phyloP scores from a whole-genome alignment of 2,797 vertebrate genomes.

The Morus bassanus region DNA sequence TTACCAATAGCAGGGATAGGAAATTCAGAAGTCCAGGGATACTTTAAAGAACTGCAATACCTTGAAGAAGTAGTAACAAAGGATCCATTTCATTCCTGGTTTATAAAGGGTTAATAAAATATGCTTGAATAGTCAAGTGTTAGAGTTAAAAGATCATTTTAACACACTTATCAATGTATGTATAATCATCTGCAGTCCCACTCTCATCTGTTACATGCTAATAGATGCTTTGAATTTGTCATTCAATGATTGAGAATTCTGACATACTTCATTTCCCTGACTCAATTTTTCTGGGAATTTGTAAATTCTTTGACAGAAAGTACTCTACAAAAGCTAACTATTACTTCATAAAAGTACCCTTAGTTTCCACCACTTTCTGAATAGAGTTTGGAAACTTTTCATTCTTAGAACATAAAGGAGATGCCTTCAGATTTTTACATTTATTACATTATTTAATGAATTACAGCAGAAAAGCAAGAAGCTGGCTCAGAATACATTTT shows the following conservation, averaged over 20 bases:
- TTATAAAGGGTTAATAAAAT: neutral
- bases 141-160: neutral
- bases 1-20: neutral
- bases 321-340: neutral
- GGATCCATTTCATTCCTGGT: neutral
- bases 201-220: neutral
- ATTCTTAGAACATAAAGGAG: neutral
- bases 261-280: neutral
- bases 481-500: neutral
- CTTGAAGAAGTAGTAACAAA: neutral
- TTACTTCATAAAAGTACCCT: neutral
- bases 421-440: neutral
- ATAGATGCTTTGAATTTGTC: neutral
- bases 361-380: neutral
- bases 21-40: neutral
- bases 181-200: neutral
- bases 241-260: neutral
- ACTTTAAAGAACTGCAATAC: neutral
- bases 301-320: neutral
- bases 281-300: neutral
- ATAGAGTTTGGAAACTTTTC: neutral
- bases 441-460: neutral
- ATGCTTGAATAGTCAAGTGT: neutral
- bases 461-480: neutral
- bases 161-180: neutral